Conservation (phyloP, 2,113 vertebrate genomes). For the Clarias macrocephalus region DNA sequence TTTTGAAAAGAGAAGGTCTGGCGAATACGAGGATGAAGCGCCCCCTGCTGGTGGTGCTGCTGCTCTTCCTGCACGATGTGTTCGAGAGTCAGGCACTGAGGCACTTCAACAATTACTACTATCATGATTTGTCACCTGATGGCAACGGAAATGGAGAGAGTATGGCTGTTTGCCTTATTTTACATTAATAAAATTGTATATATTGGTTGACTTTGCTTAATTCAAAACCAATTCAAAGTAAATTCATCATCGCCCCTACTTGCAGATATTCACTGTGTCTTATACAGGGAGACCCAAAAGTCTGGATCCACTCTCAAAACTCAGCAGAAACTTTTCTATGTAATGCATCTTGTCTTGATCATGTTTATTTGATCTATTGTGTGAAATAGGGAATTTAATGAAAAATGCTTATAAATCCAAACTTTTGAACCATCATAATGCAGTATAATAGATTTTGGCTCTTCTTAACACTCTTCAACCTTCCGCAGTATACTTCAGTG, state of each 20-base stretch:
- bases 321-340: no score
- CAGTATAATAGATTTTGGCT: background rate
- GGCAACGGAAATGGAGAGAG: constrained; percentile 72
- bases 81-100: constrained; percentile 51
- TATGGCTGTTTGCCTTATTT: constrained; percentile 37
- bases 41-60: constrained; percentile 64
- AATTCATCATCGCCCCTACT: background rate
- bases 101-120: constrained; percentile 87
- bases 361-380: no score
- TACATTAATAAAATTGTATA: background rate
- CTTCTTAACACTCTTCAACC: background rate
- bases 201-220: background rate
- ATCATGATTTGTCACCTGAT: constrained; percentile 68
- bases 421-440: no score
- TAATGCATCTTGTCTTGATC: no score
- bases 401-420: no score
- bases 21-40: constrained; percentile 57
- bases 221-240: background rate
- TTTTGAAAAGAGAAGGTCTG: constrained; percentile 6
- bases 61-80: constrained; percentile 60
- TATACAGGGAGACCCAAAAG: no score
- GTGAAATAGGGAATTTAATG: no score
- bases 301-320: no score
- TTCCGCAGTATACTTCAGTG: constrained; percentile 72
- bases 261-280: background rate